These are phyloP conservation scores for Heliornis fulica DNA, from an alignment of 2,113 vertebrate genomes.

Conservation along the genomic window DNA sequence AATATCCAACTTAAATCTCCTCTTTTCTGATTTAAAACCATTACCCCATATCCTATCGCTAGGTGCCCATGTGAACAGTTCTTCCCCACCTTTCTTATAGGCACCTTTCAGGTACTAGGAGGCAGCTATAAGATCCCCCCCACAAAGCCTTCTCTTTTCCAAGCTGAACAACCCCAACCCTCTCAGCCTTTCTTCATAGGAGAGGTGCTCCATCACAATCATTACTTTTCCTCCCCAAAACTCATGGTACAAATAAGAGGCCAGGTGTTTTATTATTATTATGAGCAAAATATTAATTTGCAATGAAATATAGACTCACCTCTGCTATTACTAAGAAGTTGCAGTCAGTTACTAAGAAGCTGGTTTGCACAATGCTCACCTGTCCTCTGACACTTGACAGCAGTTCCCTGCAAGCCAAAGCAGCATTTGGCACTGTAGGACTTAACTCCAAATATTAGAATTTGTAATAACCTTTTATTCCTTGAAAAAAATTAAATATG, in stretches of 20 bases:
- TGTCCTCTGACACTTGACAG: neutral
- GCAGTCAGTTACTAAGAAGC: neutral
- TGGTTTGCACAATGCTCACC: rapidly evolving
- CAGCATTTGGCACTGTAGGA: neutral
- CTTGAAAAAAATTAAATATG: neutral
- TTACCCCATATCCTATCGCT: too few relatives aligned
- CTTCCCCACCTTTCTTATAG: too few relatives aligned
- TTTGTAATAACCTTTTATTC: neutral
- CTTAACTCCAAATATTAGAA: neutral
- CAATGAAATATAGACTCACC: neutral
- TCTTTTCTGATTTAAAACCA: too few relatives aligned
- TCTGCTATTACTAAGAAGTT: neutral
- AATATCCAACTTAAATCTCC: too few relatives aligned
- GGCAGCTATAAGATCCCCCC: too few relatives aligned
- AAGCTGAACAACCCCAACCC: too few relatives aligned
- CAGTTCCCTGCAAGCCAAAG: neutral
- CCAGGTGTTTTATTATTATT: neutral
- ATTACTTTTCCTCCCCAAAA: neutral
- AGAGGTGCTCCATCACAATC: too few relatives aligned
- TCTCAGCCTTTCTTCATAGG: too few relatives aligned
- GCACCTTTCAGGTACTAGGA: too few relatives aligned
- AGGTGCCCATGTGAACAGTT: too few relatives aligned
- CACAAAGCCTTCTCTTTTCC: too few relatives aligned
- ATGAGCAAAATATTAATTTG: neutral
- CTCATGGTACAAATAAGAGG: neutral